Conservation (phyloP, 2,797 vertebrate genomes). For the Allobates femoralis region DNA sequence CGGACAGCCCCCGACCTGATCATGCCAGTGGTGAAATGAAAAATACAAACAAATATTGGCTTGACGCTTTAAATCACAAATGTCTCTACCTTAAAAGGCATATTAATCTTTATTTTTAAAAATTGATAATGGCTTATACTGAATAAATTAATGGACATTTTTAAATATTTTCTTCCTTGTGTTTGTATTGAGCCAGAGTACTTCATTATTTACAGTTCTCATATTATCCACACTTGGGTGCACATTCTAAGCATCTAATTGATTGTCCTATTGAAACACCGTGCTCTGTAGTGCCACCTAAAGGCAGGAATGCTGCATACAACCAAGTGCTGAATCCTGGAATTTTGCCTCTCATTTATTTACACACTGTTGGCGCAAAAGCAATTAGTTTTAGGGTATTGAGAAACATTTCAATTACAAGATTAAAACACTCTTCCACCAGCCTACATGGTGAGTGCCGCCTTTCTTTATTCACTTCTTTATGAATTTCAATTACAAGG, state of each 20-base stretch:
- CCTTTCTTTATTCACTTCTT: too few species aligned
- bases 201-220: background rate
- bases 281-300: slow-evolving; percentile 9
- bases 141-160: background rate
- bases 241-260: background rate
- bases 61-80: background rate
- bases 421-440: too few species aligned
- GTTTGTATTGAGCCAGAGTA: background rate
- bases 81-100: background rate
- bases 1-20: too few species aligned
- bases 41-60: too few species aligned
- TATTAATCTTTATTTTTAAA: background rate
- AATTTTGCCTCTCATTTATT: background rate
- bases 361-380: background rate
- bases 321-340: background rate
- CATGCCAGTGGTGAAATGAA: too few species aligned
- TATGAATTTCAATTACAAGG: too few species aligned
- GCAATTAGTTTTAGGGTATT: background rate
- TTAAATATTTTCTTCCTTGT: background rate
- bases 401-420: background rate
- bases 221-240: background rate
- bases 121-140: background rate
- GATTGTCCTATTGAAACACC: background rate
- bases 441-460: too few species aligned
- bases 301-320: background rate